Conservation (phyloP, 2,797 vertebrate species). For the Onychomys torridus region DNA sequence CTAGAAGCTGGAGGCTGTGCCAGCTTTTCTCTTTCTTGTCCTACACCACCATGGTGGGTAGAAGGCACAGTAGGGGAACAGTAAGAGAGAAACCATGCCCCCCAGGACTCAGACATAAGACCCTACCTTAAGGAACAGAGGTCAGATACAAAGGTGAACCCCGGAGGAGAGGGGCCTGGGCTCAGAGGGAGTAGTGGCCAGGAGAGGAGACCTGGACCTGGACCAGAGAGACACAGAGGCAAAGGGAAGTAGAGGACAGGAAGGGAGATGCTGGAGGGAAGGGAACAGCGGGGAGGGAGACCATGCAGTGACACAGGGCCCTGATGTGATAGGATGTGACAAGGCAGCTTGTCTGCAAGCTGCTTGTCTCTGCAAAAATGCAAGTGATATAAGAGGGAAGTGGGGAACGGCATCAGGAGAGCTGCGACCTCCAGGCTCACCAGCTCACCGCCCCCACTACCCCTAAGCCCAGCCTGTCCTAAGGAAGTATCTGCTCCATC, state of each 20-base stretch:
- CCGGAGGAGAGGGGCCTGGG: not conserved
- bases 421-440: constrained; percentile 46
- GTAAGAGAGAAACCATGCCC: not conserved
- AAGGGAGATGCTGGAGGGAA: not conserved
- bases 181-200: not conserved
- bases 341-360: constrained; percentile 76
- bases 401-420: constrained; percentile 32
- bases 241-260: not conserved
- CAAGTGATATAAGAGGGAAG: constrained; percentile 77
- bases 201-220: not conserved
- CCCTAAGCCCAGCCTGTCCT: not conserved
- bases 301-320: not conserved
- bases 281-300: not conserved
- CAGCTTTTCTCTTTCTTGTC: not conserved
- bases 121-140: not conserved
- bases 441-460: not conserved
- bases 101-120: not conserved
- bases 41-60: not conserved
- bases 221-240: not conserved
- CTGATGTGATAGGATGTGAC: constrained; percentile 74
- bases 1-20: not conserved
- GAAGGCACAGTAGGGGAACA: not conserved
- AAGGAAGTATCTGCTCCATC: not conserved
- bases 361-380: constrained; percentile 83
- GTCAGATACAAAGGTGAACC: not conserved